phyloP scores from a whole-genome alignment of 2,888 invertebrate species.

The Zele albiditarsus region DNA sequence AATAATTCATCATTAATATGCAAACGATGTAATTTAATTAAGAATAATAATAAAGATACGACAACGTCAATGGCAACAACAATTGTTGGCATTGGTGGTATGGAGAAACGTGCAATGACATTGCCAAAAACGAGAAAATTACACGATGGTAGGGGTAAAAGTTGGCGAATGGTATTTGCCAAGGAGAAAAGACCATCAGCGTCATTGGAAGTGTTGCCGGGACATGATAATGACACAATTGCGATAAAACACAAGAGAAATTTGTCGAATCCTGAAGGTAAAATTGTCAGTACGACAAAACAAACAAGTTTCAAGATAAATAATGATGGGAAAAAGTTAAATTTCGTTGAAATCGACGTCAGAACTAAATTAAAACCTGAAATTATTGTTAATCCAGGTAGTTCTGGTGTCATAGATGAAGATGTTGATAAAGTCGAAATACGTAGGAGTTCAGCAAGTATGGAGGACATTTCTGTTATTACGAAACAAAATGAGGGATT shows the following conservation, averaged over 20 bases:
- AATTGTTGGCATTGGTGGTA: slow-evolving; percentile 54
- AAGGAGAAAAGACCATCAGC: slow-evolving; percentile 69
- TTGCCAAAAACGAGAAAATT: slow-evolving; percentile 67
- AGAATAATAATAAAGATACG: slow-evolving; percentile 55
- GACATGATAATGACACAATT: slow-evolving; percentile 47
- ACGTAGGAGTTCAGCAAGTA: slow-evolving; percentile 69
- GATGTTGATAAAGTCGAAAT: slow-evolving; percentile 66
- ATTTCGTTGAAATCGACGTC: slow-evolving; percentile 61
- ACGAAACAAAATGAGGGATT: slow-evolving; percentile 64
- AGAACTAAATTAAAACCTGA: slow-evolving; percentile 59
- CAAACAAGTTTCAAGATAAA: slow-evolving; percentile 43
- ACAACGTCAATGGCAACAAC: slow-evolving; percentile 39
- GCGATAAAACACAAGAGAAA: slow-evolving; percentile 64
- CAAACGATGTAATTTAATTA: slow-evolving; percentile 64
- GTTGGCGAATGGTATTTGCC: slow-evolving; percentile 68
- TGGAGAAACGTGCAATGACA: slow-evolving; percentile 69
- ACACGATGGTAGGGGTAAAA: slow-evolving; percentile 65
- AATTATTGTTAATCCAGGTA: slow-evolving; percentile 63
- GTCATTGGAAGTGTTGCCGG: slow-evolving; percentile 65
- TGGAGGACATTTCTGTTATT: slow-evolving; percentile 71
- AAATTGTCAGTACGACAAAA: slow-evolving; percentile 47
- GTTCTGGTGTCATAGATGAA: slow-evolving; percentile 54
- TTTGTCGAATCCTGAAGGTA: slow-evolving; percentile 67
- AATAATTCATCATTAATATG: slow-evolving; percentile 56
- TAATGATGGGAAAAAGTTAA: slow-evolving; percentile 49